Percentiles rank a stretch among this genome's conserved stretches.
These are phyloP conservation scores for Apostichopus leukothele DNA, from an alignment of 53 echinoderm and acorn worm species.

Conservation along the genomic window DNA sequence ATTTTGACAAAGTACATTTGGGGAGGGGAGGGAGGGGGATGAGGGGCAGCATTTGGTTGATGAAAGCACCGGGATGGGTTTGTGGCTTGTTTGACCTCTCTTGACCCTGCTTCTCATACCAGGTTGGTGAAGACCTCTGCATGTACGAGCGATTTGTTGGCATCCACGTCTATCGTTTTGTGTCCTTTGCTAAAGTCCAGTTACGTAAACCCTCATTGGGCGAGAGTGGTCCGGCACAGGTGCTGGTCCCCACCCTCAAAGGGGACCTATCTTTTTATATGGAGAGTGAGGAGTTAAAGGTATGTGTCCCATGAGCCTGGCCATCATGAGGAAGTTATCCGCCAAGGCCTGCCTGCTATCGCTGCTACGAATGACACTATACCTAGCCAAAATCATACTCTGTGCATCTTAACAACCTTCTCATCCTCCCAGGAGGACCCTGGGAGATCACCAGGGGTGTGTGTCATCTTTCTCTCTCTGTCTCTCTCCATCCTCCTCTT, in stretches of 20 bases:
- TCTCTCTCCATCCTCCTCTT: conserved; percentile 2
- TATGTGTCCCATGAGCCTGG: background rate
- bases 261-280: conserved; percentile 46
- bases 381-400: conserved; percentile 12
- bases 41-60: no score
- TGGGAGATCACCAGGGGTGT: conserved; percentile 11
- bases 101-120: conserved; percentile 25
- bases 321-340: conserved; percentile 6
- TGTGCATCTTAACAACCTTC: conserved; percentile 11
- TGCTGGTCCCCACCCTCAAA: conserved; percentile 35
- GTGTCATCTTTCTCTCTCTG: background rate
- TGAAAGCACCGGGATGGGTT: background rate
- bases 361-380: background rate
- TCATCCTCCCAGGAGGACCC: background rate
- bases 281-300: conserved; percentile 31
- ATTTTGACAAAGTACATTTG: no score
- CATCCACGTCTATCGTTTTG: conserved; percentile 50
- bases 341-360: background rate
- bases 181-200: conserved; percentile 50
- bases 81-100: conserved; percentile 1
- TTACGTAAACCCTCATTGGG: conserved; percentile 43
- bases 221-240: conserved; percentile 1
- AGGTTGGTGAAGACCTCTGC: conserved; percentile 23
- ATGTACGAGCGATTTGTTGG: conserved; percentile 31
- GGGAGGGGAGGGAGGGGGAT: no score